Base-by-base conservation (phyloP, 2,113 vertebrate genomes). In the Chaetodon auriga region DNA sequence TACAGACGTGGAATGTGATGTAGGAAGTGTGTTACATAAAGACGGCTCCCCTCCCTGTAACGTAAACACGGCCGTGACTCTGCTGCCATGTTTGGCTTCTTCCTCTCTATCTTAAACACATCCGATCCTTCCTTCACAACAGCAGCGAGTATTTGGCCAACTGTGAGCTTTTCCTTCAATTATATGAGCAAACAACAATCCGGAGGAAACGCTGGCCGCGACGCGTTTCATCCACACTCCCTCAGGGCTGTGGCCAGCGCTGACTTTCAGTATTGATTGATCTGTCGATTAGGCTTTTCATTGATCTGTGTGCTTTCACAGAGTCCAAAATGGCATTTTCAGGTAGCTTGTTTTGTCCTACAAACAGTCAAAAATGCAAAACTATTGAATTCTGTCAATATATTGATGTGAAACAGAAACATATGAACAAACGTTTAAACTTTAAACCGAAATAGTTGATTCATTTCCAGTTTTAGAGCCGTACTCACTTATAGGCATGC, bases 21-120 rank as follows among this genome's bases (percentile, higher is more conserved):
- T 83, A 91, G 86, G 80, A 90, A 91, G 83, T 83, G 80, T 38
- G 90, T 90, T 92, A 90, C 79, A 43, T 89, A 87, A 92, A 84
- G 70, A 64, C n/a, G 25, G 7, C 16, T 82, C 83, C 83, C 78
- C 85, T 68, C 82, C 86, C 77, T 23, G 48, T 16, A 84, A 81
- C 25, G 65, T 89, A 83, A 85, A 92, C 46, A 23, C 60, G 2
- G 25, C n/a, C 2, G 5, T 15, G 62, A 25, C 11, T 68, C 63
- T 45, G 25, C 68, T 5, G 21, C 64, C 21, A 71, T 46, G 38
- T 83, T 81, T 45, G 46, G 62, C 69, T 5, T 65, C 80, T 57
- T 58, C 66, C 48, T 73, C 54, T 86, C 36, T 30, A 19, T 21
- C 68, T 57, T 15, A 23, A 70, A 57, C 15, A 51, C 36, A 19